phyloP scores from a whole-genome alignment of 1,140 invertebrate genomes.

The Trachelipus rathkii region DNA sequence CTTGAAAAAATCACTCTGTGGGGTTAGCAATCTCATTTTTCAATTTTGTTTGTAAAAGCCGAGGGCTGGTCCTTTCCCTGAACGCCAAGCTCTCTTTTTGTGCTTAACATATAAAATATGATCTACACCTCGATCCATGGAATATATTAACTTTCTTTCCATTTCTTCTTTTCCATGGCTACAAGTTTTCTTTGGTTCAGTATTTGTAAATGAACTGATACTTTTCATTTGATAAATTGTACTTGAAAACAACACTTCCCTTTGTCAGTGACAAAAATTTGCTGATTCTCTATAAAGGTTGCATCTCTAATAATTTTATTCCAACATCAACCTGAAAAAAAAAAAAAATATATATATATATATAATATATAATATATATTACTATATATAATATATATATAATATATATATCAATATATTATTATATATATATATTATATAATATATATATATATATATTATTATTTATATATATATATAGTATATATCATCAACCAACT shows the following conservation, averaged over 20 bases:
- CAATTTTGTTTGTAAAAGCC: constrained; percentile 36
- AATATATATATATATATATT: too few relatives aligned
- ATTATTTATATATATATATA: too few relatives aligned
- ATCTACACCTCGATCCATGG: constrained; percentile 28
- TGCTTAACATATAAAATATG: constrained; percentile 31
- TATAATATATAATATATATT: too few relatives aligned
- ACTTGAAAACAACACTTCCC: constrained; percentile 31
- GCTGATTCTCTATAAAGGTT: constrained; percentile 25
- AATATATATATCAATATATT: too few relatives aligned
- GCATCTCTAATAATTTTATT: constrained; percentile 33
- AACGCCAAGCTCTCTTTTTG: constrained; percentile 30
- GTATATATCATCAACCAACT: too few relatives aligned
- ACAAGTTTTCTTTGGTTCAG: constrained; percentile 36
- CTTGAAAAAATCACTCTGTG: constrained; percentile 33
- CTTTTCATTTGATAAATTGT: constrained; percentile 24
- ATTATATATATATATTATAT: too few relatives aligned
- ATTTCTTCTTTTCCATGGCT: constrained; percentile 34
- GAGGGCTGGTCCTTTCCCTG: constrained; percentile 31
- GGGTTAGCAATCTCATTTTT: constrained; percentile 38
- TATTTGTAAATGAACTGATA: constrained; percentile 19
- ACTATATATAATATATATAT: too few relatives aligned
- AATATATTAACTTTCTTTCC: constrained; percentile 24
- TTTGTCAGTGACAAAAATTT: constrained; percentile 32
- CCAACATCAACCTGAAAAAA: constrained; percentile 28
- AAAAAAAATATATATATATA: too few relatives aligned